phyloP scores from a whole-genome alignment of 92 coral and sea anemone species.

The Parazoanthus darwini region DNA sequence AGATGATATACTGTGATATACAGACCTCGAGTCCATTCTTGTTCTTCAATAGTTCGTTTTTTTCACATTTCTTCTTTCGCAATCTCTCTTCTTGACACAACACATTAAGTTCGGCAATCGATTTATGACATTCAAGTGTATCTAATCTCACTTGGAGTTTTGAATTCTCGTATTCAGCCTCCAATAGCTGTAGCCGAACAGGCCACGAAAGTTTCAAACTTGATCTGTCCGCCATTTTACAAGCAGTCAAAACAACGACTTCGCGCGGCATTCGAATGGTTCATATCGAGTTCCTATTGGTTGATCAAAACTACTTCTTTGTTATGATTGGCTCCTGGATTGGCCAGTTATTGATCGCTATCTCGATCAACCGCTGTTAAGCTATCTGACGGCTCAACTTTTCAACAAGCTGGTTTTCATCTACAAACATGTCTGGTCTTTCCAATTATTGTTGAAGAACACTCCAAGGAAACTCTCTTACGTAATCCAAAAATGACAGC shows the following conservation, averaged over 20 bases:
- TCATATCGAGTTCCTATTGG: constrained; percentile 49
- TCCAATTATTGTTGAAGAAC: too few species aligned
- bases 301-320: neutral
- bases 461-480: too few species aligned
- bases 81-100: constrained; percentile 68
- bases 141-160: constrained; percentile 77
- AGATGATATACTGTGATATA: too few species aligned
- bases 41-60: constrained; percentile 26
- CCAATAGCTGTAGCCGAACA: constrained; percentile 65
- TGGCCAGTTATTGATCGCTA: neutral
- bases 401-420: too few species aligned
- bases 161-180: constrained; percentile 77
- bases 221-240: constrained; percentile 71
- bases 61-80: constrained; percentile 46
- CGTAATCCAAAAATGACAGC: too few species aligned
- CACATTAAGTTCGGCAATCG: constrained; percentile 67
- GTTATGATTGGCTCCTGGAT: neutral
- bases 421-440: too few species aligned
- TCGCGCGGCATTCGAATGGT: constrained; percentile 39
- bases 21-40: constrained; percentile 14
- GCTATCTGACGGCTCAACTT: too few species aligned
- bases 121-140: constrained; percentile 72
- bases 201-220: constrained; percentile 56
- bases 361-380: neutral
- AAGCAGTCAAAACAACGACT: constrained; percentile 3